phyloP scores from a whole-genome alignment of 2,888 invertebrate species.

The Scaptomyza caliginosa region DNA sequence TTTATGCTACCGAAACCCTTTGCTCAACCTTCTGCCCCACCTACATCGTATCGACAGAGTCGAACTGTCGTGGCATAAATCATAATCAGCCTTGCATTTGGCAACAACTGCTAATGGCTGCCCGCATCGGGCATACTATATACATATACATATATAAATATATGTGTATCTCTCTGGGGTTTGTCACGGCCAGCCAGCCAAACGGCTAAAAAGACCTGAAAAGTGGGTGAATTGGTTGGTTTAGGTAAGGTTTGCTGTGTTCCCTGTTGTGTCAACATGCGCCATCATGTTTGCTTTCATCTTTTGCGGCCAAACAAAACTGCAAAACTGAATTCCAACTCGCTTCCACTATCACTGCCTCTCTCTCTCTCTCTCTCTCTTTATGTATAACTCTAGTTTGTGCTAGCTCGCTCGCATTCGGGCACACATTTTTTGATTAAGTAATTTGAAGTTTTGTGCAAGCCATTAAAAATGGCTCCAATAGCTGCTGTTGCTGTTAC shows the following conservation, averaged over 20 bases:
- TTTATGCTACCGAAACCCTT: slow-evolving; percentile 27
- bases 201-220: not conserved
- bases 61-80: slow-evolving; percentile 55
- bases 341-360: too few species aligned
- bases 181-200: not conserved
- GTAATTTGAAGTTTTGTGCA: slow-evolving; percentile 68
- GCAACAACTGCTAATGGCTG: slow-evolving; percentile 56
- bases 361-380: not conserved
- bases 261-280: slow-evolving; percentile 42
- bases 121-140: slow-evolving; percentile 42
- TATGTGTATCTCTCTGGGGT: slow-evolving; percentile 2
- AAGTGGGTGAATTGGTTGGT: not conserved
- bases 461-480: slow-evolving; percentile 47
- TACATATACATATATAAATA: not conserved
- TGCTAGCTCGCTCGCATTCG: not conserved
- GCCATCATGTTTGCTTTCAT: slow-evolving; percentile 60
- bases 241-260: not conserved
- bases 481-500: slow-evolving; percentile 14
- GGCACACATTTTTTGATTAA: slow-evolving; percentile 55
- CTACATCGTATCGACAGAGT: slow-evolving; percentile 22
- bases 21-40: not conserved
- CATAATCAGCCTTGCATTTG: slow-evolving; percentile 53
- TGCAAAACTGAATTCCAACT: slow-evolving; percentile 51
- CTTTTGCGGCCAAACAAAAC: slow-evolving; percentile 46
- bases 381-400: too few species aligned